These are phyloP conservation scores for Pogonus chalceus DNA, from an alignment of 1,140 invertebrate species.

Conservation along the genomic window DNA sequence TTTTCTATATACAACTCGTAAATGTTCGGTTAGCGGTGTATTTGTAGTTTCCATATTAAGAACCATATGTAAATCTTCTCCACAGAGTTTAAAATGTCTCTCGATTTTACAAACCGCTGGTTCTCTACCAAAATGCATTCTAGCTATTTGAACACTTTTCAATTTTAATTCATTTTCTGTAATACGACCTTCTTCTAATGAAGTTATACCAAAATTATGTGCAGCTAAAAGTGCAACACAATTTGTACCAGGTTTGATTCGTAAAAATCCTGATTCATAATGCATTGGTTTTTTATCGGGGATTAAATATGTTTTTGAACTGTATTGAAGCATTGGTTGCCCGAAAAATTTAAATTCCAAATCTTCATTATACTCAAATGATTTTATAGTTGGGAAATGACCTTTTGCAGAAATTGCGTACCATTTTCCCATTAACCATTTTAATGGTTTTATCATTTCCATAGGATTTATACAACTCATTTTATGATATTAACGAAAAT, in stretches of 20 bases:
- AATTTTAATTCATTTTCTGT: constrained; percentile 32
- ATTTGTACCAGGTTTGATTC: constrained; percentile 46
- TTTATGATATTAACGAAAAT: no score
- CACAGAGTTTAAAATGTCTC: constrained; percentile 37
- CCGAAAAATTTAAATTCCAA: constrained; percentile 48
- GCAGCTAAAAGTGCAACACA: constrained; percentile 46
- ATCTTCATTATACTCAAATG: constrained; percentile 50
- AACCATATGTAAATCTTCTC: constrained; percentile 39
- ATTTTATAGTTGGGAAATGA: constrained; percentile 47
- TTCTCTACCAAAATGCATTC: constrained; percentile 43
- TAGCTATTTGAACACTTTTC: constrained; percentile 37
- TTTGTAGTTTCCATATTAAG: constrained; percentile 47
- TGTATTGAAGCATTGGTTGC: constrained; percentile 52
- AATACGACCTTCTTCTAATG: constrained; percentile 45
- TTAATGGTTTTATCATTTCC: constrained; percentile 40
- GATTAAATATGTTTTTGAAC: constrained; percentile 43
- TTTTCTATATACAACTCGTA: constrained; percentile 43
- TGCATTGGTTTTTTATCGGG: constrained; percentile 50
- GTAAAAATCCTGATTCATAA: constrained; percentile 52
- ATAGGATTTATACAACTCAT: no score
- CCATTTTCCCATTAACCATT: constrained; percentile 55
- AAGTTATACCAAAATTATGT: constrained; percentile 51
- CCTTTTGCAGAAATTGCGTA: constrained; percentile 41
- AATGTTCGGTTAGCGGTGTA: constrained; percentile 46
- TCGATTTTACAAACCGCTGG: constrained; percentile 41